Base-by-base conservation (phyloP, 2,113 vertebrate species). In the Xenopus borealis region DNA sequence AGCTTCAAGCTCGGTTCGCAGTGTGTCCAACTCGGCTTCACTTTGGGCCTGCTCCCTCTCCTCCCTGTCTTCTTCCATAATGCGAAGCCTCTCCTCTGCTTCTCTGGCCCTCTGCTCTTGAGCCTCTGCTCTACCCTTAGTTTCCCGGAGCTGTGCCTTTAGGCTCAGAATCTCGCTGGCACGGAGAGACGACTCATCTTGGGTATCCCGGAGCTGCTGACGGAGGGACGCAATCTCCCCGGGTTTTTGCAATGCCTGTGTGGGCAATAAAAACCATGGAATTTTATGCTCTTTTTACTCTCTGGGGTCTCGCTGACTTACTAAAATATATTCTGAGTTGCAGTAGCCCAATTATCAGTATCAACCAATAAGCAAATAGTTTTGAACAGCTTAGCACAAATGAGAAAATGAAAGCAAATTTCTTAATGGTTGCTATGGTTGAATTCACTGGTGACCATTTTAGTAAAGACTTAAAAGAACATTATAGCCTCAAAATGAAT, bases 171-270 rank as follows among this genome's bases (percentile, higher is more conserved):
- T 95, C 83, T 98, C 97, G 0, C 90, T 92, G 72, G 96, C 90
- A 86, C 96, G 97, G 80, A 84, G 86, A 64, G 83, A 92, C 80
- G 94, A 89, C 50, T 98, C 97, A 0, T 88, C 86, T 85, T 99
- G 94, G 2, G 93, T 92, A 53, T 99, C 96, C 83, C 95, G 94
- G 81, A 99, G 90, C 80, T 99, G 97, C 81, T 96, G 95, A 84
- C 98, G 98, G 81, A 98, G 82, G 66, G 98, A 87, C 0, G 95
- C 97, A 84, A 99, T 99, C 88, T 99, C 97, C 0, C 96, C 96
- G 0, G 94, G 91, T 82, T 99, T 99, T 85, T 99, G 97, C 85
- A 96, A 98, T 20, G 98, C 95, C 97, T 98, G 75, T 2, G 65
- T 55, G 17, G 9, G 53, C 53, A 55, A 55, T 55, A 55, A 50